Evolutionary conservation across 2,113 vertebrate species (phyloP), one percentile per base, ranked within the genome.

Genomic region (Heterocephalus glaber): DNA sequence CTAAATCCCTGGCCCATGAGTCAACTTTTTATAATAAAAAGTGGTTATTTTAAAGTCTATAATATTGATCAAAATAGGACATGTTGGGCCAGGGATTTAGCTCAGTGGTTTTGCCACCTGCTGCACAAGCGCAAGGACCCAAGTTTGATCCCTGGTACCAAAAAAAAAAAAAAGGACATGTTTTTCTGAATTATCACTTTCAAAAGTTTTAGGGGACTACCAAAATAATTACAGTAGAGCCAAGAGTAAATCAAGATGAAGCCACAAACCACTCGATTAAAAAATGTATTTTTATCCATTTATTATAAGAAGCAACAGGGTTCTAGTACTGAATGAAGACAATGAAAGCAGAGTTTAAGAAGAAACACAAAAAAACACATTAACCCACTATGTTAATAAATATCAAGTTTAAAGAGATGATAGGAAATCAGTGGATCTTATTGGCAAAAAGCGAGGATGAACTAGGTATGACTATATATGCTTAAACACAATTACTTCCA

Each of bases 101-200:
- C n/a, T n/a, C n/a, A n/a, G n/a, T n/a, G n/a, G n/a, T n/a, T n/a
- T n/a, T n/a, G n/a, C n/a, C n/a, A n/a, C n/a, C n/a, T n/a, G n/a
- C n/a, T n/a, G n/a, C n/a, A n/a, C n/a, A n/a, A n/a, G n/a, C n/a
- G n/a, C n/a, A n/a, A n/a, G n/a, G n/a, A n/a, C n/a, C n/a, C n/a
- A n/a, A n/a, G n/a, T n/a, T n/a, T n/a, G n/a, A n/a, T n/a, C n/a
- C n/a, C n/a, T n/a, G n/a, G n/a, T n/a, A n/a, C n/a, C n/a, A n/a
- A n/a, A n/a, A n/a, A n/a, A n/a, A n/a, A n/a, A n/a, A n/a, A n/a
- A n/a, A n/a, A n/a, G n/a, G n/a, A n/a, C n/a, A n/a, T 54, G 9
- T 86, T 93, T 93, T 95, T 91, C 65, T 93, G 16, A 60, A 96
- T 28, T 91, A 83, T 24, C 47, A 96, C 61, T 86, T 95, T 79